Evolutionary conservation across 1,140 invertebrate species (phyloP), one percentile per base, ranked within the genome.

Genomic region (Aricia agestis): DNA sequence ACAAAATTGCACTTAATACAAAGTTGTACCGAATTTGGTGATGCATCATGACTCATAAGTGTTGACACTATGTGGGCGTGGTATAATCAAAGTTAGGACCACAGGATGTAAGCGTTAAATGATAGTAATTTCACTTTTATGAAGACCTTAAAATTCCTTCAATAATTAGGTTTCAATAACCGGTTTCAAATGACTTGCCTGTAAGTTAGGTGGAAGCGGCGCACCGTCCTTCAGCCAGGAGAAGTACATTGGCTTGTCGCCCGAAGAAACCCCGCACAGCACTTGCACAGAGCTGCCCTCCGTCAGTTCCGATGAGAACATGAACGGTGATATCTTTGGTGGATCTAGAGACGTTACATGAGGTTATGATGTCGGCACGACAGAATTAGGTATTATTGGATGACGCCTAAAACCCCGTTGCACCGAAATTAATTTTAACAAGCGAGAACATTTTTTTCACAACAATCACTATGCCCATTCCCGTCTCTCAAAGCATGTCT

Each of bases 261-360:
- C 97, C 67, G 95, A 96, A 70, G 95, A 96, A 7, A 97, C 95
- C 57, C 95, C 95, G 86, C 97, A 98, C 1, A 96, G 94, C 31
- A 97, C 94, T 78, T 96, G 95, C 15, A 95, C 95, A 32, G 97
- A 92, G 81, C 96, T 96, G 36, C 97, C 97, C 92, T 98, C 96
- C 83, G 96, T 95, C 61, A 97, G 92, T 79, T 96, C 95, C 68
- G 94, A 92, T 0, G 96, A 96, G 82, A 98, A 97, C 82, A 95
- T 93, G 85, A 97, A 96, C 63, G 95, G 94, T 72, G 95, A 95
- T 83, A 97, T 95, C 73, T 96, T 94, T 10, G 96, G 96, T 6
- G 95, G 95, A 83, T 90, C 91, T 92, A 78, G 5, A 59, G 69
- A 52, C 11, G 13, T 52, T 13, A 11, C 9, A 52, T 13, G 45